Evolutionary conservation across 2,113 vertebrate genomes (phyloP), one percentile per base, ranked within the genome.

Genomic region (Carassius carassius): DNA sequence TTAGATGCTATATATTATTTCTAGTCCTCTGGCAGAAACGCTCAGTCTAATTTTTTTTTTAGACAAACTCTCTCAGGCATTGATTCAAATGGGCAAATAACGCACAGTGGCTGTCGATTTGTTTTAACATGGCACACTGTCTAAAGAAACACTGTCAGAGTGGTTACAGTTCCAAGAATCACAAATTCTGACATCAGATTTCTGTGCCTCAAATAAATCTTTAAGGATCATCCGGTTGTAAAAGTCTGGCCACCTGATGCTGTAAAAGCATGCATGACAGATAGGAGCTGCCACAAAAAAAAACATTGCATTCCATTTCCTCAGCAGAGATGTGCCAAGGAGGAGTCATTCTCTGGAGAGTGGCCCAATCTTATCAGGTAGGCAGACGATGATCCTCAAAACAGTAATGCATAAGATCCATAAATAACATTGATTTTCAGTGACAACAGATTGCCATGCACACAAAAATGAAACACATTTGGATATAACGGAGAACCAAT

Each of bases 161-260:
- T 25, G 51, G 72, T 77, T 21, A 21, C 44, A 3, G 2, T 73
- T 88, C 87, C 86, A 90, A 90, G 32, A 84, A 87, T 83, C 75
- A 91, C 87, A 89, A 74, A 84, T 74, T 83, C 29, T 85, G 35
- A 58, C 78, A 77, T 84, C 56, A 83, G 70, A 86, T 85, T 86
- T 85, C 54, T 79, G 86, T 79, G 73, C 74, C 72, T 81, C 77
- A 51, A 84, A 78, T 70, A 76, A 65, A 82, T 85, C 84, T 82
- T 75, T 81, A 62, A 79, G 17, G 76, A 91, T 29, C 10, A 87
- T 91, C 89, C 11, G 4, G 2, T 79, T 35, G 54, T 65, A 41
- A 84, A 54, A 44, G 32, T 58, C 16, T 77, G 83, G 58, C 74
- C 29, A 56, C 78, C 60, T 78, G 32, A 77, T 56, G 72, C 78